Conservation (phyloP, 2,888 invertebrate genomes). For the Drosophila neonasuta region DNA sequence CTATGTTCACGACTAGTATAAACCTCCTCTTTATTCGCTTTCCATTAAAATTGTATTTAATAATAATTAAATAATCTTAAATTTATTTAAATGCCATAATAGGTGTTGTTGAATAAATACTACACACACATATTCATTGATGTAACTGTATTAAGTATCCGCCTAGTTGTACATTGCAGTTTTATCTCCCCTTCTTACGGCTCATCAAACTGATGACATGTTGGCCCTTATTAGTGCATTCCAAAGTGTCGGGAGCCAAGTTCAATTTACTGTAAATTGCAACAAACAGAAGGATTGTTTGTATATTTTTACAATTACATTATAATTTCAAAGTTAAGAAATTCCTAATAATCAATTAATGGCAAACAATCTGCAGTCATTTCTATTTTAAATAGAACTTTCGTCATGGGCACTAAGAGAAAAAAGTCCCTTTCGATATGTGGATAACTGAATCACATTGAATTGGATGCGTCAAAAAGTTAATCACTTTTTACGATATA, state of each 20-base stretch:
- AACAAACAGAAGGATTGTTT: not conserved
- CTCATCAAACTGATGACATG: slow-evolving; percentile 36
- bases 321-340: not conserved
- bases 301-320: not conserved
- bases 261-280: slow-evolving; percentile 1
- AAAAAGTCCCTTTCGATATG: slow-evolving; percentile 28
- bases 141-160: slow-evolving; percentile 3
- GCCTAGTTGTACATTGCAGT: rapidly evolving
- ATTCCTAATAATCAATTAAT: slow-evolving; percentile 1
- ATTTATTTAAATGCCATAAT: no score
- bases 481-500: slow-evolving; percentile 7
- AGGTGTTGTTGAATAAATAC: no score
- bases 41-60: no score
- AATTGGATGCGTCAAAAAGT: slow-evolving; percentile 6
- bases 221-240: slow-evolving; percentile 28
- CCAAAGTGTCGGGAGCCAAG: slow-evolving; percentile 19
- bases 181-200: slow-evolving; percentile 16
- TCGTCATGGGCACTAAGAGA: not conserved
- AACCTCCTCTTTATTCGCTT: no score
- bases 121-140: no score
- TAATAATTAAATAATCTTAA: no score
- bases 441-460: slow-evolving; percentile 9
- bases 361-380: not conserved
- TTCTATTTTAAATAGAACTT: slow-evolving; percentile 10
- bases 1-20: no score